A percentile compares a stretch with the other conserved stretches of the same genome.
These are phyloP conservation scores for Panagrolaimus sp. DNA, from an alignment of 1,140 invertebrate genomes.

Conservation along the genomic window DNA sequence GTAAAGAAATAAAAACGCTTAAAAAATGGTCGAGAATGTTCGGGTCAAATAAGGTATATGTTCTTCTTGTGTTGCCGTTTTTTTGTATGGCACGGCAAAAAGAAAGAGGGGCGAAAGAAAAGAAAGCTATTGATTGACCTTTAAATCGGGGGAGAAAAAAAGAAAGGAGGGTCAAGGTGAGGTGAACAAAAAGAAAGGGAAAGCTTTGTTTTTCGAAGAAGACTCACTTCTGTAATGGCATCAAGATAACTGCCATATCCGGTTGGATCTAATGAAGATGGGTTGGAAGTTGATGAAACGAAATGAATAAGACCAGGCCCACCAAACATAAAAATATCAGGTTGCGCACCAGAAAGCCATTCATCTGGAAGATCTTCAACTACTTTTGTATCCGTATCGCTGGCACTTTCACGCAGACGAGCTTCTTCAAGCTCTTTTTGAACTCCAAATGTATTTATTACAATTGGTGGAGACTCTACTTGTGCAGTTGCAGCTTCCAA, in stretches of 20 bases:
- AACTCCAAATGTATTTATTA: conserved; percentile 5
- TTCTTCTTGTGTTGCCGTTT: not conserved
- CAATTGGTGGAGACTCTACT: not conserved
- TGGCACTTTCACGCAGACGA: not conserved
- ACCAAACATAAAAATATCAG: not conserved
- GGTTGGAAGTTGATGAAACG: not conserved
- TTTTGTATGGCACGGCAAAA: not conserved
- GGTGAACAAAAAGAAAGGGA: not conserved
- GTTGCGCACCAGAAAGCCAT: not conserved
- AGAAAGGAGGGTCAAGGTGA: not conserved
- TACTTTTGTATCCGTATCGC: not conserved
- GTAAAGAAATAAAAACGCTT: not conserved
- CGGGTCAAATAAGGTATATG: not conserved
- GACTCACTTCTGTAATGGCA: conserved; percentile 13
- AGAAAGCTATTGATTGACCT: not conserved
- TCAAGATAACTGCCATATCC: conserved; percentile 1
- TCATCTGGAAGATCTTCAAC: not conserved
- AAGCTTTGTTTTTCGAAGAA: too few relatives aligned
- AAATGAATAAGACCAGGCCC: not conserved
- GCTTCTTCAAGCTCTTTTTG: conserved; percentile 3
- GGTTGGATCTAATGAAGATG: not conserved
- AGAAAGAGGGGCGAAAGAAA: not conserved
- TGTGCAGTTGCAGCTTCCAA: not conserved
- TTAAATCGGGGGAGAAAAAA: not conserved
- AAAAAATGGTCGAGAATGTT: not conserved